Conservation (phyloP, 2,888 invertebrate species). For the Nezara viridula region DNA sequence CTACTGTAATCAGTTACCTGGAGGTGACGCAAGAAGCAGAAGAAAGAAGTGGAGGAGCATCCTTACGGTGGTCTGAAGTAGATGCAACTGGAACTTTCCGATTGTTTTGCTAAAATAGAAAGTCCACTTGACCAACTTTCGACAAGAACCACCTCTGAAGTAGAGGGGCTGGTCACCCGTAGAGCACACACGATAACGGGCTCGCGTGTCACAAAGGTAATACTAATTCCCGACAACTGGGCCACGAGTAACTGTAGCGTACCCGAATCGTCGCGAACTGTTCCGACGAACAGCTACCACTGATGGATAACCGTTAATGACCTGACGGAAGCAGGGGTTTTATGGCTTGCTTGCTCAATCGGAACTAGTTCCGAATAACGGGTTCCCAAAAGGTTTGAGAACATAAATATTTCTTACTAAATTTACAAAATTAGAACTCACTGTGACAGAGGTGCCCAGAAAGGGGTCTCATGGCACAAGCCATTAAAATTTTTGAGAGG, state of each 20-base stretch:
- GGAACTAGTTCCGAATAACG: background rate
- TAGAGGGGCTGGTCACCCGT: background rate
- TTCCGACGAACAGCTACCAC: background rate
- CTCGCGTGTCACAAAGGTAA: background rate
- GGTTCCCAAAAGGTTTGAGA: too few species aligned
- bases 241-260: background rate
- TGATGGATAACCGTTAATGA: background rate
- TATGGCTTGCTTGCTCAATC: background rate
- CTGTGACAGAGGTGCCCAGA: too few species aligned
- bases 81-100: slow-evolving; percentile 42
- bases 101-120: slow-evolving; percentile 46
- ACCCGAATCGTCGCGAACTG: background rate
- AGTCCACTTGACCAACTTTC: slow-evolving; percentile 43
- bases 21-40: slow-evolving; percentile 31
- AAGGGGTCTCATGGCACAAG: too few species aligned
- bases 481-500: too few species aligned
- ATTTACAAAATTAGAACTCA: too few species aligned
- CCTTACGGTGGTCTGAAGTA: background rate
- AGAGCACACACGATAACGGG: slow-evolving; percentile 22
- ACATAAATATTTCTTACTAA: too few species aligned
- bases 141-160: background rate
- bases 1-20: background rate
- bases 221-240: background rate
- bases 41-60: slow-evolving; percentile 15
- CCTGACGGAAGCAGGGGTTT: background rate